phyloP scores from a whole-genome alignment of 2,888 invertebrate species.

The Sinelater perroti region DNA sequence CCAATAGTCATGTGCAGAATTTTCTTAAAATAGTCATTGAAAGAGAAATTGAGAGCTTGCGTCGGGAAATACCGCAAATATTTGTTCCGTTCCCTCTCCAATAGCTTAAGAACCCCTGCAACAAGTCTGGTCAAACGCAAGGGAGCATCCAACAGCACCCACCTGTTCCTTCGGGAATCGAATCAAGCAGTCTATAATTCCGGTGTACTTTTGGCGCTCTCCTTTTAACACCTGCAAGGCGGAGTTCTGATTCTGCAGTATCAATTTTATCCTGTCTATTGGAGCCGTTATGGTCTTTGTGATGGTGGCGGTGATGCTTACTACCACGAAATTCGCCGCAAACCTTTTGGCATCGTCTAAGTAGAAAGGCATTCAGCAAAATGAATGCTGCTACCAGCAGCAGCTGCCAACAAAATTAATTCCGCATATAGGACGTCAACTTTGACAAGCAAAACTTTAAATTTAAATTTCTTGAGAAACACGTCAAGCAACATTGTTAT shows the following conservation, averaged over 20 bases:
- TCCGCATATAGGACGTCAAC: too few relatives aligned
- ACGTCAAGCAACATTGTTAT: neutral
- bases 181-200: slow-evolving; percentile 34
- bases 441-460: too few relatives aligned
- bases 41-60: slow-evolving; percentile 42
- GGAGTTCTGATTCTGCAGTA: slow-evolving; percentile 43
- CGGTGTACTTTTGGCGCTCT: slow-evolving; percentile 35
- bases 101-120: slow-evolving; percentile 40
- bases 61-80: slow-evolving; percentile 41
- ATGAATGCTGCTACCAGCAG: too few relatives aligned
- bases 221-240: slow-evolving; percentile 39
- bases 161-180: slow-evolving; percentile 43
- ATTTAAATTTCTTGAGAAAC: neutral
- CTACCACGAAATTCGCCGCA: slow-evolving; percentile 34
- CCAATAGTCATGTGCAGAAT: neutral
- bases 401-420: too few relatives aligned
- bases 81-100: slow-evolving; percentile 43
- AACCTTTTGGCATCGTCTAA: slow-evolving; percentile 21
- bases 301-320: slow-evolving; percentile 37
- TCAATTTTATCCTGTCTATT: slow-evolving; percentile 42
- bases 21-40: slow-evolving; percentile 34
- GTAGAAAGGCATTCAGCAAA: too few relatives aligned
- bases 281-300: slow-evolving; percentile 43
- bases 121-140: neutral
- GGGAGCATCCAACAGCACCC: neutral